Percentiles rank a stretch among this genome's conserved stretches.
Evolutionary conservation across 2,113 vertebrate species (phyloP).

Genomic region (Panurus biarmicus): DNA sequence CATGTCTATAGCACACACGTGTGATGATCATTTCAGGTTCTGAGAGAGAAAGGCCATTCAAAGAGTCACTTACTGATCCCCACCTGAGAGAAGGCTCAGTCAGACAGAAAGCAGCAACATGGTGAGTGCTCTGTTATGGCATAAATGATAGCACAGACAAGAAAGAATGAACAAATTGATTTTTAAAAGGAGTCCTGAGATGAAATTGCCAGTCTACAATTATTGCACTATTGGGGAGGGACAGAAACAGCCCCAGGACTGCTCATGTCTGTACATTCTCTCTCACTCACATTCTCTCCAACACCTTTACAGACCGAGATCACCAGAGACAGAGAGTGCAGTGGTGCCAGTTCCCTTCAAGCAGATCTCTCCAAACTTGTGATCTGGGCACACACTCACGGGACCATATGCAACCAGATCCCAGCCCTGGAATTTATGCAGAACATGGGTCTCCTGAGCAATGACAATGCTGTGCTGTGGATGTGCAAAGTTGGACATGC

Average conservation of each 20-base stretch:
- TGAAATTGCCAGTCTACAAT: not conserved
- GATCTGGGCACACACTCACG: slow-evolving; percentile 34
- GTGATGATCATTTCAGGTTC: slow-evolving; percentile 30
- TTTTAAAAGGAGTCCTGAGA: not conserved
- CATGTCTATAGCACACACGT: not conserved
- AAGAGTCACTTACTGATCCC: not conserved
- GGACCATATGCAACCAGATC: slow-evolving; percentile 37
- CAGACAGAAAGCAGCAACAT: slow-evolving; percentile 10
- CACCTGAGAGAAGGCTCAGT: not conserved
- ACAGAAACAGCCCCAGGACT: not conserved
- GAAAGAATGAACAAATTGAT: not conserved
- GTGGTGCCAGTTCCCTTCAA: not conserved
- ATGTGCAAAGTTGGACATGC: slow-evolving; percentile 14
- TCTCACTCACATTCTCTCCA: not conserved
- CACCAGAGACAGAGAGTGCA: fast-evolving
- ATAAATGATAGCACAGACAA: not conserved
- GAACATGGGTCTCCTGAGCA: not conserved
- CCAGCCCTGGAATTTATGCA: not conserved
- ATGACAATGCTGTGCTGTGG: not conserved
- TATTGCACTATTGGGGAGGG: not conserved
- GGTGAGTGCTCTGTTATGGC: slow-evolving; percentile 11
- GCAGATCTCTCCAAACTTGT: slow-evolving; percentile 8
- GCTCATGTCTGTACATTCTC: not conserved
- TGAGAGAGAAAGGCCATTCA: not conserved
- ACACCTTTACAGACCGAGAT: not conserved